Evolutionary conservation across 1,140 invertebrate genomes (phyloP), one percentile per base, ranked within the genome.

Genomic region (Oreohelix idahoensis): DNA sequence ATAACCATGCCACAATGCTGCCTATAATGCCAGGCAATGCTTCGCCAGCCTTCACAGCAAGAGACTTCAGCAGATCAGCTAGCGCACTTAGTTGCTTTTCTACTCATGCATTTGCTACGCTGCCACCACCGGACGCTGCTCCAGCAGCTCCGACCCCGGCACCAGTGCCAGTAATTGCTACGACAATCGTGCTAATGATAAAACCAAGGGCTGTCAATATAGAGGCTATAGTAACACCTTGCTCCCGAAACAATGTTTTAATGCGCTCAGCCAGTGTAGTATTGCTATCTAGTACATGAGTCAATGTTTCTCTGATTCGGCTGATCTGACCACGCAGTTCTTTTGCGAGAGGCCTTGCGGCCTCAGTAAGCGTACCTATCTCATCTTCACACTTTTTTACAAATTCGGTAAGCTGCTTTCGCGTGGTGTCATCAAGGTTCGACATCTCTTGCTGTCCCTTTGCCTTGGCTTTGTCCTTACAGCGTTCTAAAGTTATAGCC

Each of bases 81-180:
- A 45, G 42, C 5, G 5, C 42, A 15, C 42, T 5, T 15, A 45
- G 42, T 5, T 15, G 42, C 42, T 45, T 5, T 15, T 45, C 15
- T 8, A 45, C 15, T 15, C 42, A 45, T 15, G 5, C 42, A 5
- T 45, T 45, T 15, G 15, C 42, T 15, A 5, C 42, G 15, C 42
- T 15, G 5, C 90, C 13, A 87, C 85, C 0, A 49, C 49, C 53
- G 90, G 90, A 13, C 82, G 89, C 36, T 92, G 90, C 83, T 89
- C 89, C 58, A 73, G 39, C 42, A 79, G 49, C 23, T 82, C 84
- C 36, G 73, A 86, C 35, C 86, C 83, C 20, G 89, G 85, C 45
- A 83, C 63, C 10, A 23, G 17, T 15, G 53, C 53, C 53, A 15
- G 53, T 58, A 58, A 58, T 58, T 5, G 53, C 53, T 15, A 58